These are phyloP conservation scores for Cynodonichthys magdalenae DNA, from an alignment of 2,797 vertebrate genomes.

Conservation along the genomic window DNA sequence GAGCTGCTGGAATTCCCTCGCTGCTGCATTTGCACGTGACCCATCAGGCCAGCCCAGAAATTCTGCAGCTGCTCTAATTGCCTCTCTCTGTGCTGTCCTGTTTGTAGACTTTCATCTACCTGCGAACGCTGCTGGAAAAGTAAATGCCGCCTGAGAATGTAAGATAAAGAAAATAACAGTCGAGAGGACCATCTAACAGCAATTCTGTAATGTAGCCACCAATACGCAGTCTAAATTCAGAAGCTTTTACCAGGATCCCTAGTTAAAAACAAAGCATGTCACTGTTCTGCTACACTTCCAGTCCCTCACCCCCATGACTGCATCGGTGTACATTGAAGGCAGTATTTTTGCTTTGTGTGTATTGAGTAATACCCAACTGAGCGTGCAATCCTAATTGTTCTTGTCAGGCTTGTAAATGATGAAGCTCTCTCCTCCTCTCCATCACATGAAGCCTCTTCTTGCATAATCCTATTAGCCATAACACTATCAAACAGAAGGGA, in stretches of 20 bases:
- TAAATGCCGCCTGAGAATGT: slow-evolving; percentile 19
- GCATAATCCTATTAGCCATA: slow-evolving; percentile 71
- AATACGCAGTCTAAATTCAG: neutral
- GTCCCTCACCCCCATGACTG: slow-evolving; percentile 33
- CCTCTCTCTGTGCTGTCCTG: slow-evolving; percentile 50
- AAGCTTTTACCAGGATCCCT: slow-evolving; percentile 29
- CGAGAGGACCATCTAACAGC: slow-evolving; percentile 14
- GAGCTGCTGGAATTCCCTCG: slow-evolving; percentile 56
- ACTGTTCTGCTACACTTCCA: slow-evolving; percentile 26
- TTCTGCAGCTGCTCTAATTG: slow-evolving; percentile 72
- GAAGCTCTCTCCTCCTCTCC: slow-evolving; percentile 62
- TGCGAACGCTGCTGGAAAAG: slow-evolving; percentile 32
- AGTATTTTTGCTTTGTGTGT: slow-evolving; percentile 65
- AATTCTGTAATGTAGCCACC: neutral
- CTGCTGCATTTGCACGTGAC: slow-evolving; percentile 67
- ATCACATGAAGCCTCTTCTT: slow-evolving; percentile 63
- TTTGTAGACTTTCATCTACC: slow-evolving; percentile 59
- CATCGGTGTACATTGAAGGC: slow-evolving; percentile 56
- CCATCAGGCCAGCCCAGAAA: slow-evolving; percentile 60
- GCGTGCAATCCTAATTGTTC: slow-evolving; percentile 78
- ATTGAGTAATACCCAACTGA: slow-evolving; percentile 75
- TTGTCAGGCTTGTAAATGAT: slow-evolving; percentile 81
- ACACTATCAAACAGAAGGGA: slow-evolving; percentile 48
- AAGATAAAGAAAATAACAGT: slow-evolving; percentile 13
- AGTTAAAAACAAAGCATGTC: slow-evolving; percentile 33